Evolutionary conservation across 2,113 vertebrate species (phyloP).

Genomic region (Rhabdornis inornatus): DNA sequence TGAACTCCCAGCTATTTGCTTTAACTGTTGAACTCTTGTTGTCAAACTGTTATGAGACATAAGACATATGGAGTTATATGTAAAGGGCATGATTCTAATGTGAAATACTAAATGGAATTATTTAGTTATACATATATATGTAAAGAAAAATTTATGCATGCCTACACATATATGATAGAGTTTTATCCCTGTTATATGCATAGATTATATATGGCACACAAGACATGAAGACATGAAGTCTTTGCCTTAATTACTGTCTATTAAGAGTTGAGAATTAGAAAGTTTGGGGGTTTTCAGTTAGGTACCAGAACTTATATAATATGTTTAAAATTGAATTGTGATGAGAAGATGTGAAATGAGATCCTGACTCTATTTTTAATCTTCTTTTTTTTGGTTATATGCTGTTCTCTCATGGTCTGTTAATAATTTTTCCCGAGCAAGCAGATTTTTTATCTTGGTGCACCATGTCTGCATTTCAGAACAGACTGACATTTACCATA

Average conservation of each 20-base stretch:
- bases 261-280: neutral
- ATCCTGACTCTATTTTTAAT: neutral
- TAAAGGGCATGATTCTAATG: neutral
- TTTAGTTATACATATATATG: neutral
- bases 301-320: neutral
- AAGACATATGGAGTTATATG: neutral
- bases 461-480: neutral
- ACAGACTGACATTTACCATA: neutral
- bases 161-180: neutral
- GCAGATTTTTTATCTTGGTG: slow-evolving; percentile 4
- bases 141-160: neutral
- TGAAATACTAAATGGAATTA: neutral
- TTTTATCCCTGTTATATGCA: neutral
- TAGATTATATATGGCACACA: neutral
- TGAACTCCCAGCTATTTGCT: neutral
- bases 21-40: neutral
- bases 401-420: neutral
- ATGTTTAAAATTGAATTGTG: neutral
- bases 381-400: neutral
- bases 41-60: neutral
- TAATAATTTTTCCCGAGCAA: neutral
- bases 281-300: neutral
- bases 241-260: neutral
- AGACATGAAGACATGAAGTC: neutral
- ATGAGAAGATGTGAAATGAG: neutral